phyloP scores from a whole-genome alignment of 2,797 vertebrate species.

The Lycodopsis pacificus region DNA sequence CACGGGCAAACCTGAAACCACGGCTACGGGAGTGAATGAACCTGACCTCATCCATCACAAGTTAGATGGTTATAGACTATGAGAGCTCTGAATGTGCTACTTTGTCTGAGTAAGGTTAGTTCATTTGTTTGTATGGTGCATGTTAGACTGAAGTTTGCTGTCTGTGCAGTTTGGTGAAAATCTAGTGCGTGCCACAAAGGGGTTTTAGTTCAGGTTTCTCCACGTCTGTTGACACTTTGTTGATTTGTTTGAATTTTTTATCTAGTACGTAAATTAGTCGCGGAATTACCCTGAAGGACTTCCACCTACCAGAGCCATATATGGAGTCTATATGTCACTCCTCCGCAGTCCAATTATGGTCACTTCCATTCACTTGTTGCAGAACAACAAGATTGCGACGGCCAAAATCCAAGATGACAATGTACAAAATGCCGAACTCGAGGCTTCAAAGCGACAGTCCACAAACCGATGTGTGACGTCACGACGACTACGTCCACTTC shows the following conservation, averaged over 20 bases:
- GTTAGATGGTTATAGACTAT: background rate
- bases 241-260: background rate
- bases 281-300: background rate
- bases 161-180: background rate
- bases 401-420: too few relatives aligned
- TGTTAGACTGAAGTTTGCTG: background rate
- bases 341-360: background rate
- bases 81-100: background rate
- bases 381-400: background rate
- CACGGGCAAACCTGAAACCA: background rate
- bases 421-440: background rate
- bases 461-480: too few relatives aligned
- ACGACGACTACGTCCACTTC: too few relatives aligned
- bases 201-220: background rate
- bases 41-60: background rate
- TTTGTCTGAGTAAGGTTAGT: background rate
- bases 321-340: background rate
- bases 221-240: background rate
- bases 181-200: background rate
- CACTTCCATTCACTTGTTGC: background rate
- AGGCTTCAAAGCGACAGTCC: too few relatives aligned
- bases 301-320: too few relatives aligned
- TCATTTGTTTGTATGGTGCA: background rate
- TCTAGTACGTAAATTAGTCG: background rate
- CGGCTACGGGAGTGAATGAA: background rate